Base-by-base conservation (phyloP, 1,140 invertebrate species). In the Centruroides sculpturatus region DNA sequence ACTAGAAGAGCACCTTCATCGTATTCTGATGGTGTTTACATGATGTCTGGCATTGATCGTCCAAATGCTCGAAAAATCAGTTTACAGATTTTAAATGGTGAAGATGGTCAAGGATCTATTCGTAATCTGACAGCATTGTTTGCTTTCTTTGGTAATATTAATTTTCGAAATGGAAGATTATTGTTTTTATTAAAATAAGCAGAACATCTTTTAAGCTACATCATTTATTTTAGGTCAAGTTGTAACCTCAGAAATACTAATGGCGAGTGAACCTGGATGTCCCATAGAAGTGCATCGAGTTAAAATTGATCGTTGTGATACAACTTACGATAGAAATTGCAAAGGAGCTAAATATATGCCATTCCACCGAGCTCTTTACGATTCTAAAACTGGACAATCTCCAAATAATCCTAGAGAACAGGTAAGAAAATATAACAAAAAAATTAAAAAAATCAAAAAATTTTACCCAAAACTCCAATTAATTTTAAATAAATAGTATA, bases 331-430 rank as follows among this genome's bases (percentile, higher is more conserved):
- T 75, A 81, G 83, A 59, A 84, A 93, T 56, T 96, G 93, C 72
- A 78, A 81, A 55, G 94, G 94, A 8, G 83, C 85, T 12, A 87
- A 87, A 67, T 87, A 85, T 71, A 97, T 98, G 80, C 96, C 96
- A 0, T 98, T 98, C 73, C 85, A 93, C 67, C 77, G 95, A 57
- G 90, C 92, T 0, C 85, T 85, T 47, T 99, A 98, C 69, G 94
- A 98, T 73, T 81, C 85, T 46, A 79, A 78, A 51, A 98, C 95
- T 1, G 96, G 96, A 41, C 91, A 94, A 73, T 97, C 92, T 68
- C 93, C 95, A 1, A 98, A 98, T 73, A 91, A 85, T 67, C 96
- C 96, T 0, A 78, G 96, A 63, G 92, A 97, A 79, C 95, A 98
- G 83, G 92, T 96, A 8, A 41, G 41, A 41, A 8, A 41, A 41